A percentile compares a stretch with the other conserved stretches of the same genome.
Evolutionary conservation across 2,113 vertebrate genomes (phyloP).

Genomic region (Neogale vison): DNA sequence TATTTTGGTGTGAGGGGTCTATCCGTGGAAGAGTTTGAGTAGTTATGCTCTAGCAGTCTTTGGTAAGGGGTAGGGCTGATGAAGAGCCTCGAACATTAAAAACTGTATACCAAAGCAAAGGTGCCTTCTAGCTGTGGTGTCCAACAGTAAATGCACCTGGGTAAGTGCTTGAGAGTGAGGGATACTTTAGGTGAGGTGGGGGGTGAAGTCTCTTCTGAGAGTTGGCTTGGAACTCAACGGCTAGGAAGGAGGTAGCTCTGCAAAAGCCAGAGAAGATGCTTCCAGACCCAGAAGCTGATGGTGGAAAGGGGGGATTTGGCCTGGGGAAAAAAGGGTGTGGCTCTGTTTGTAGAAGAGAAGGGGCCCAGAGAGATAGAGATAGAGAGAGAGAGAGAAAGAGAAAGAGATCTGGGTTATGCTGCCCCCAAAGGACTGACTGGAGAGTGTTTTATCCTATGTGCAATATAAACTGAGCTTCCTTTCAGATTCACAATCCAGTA

Average conservation of each 20-base stretch:
- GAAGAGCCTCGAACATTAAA: background rate
- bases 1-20: background rate
- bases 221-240: background rate
- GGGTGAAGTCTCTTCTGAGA: background rate
- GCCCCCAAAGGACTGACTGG: background rate
- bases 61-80: background rate
- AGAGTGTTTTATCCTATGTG: background rate
- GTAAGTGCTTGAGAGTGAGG: background rate
- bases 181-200: background rate
- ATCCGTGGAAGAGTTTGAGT: background rate
- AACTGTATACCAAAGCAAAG: background rate
- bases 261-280: background rate
- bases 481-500: background rate
- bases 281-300: background rate
- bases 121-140: background rate
- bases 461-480: background rate
- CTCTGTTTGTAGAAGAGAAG: background rate
- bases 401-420: background rate
- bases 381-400: background rate
- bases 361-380: background rate
- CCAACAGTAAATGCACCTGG: background rate
- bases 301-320: rapidly evolving
- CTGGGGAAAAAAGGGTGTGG: background rate
- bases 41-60: background rate
- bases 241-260: background rate